Evolutionary conservation across 2,797 vertebrate genomes (phyloP), one percentile per base, ranked within the genome.

Genomic region (Crax fasciolata): DNA sequence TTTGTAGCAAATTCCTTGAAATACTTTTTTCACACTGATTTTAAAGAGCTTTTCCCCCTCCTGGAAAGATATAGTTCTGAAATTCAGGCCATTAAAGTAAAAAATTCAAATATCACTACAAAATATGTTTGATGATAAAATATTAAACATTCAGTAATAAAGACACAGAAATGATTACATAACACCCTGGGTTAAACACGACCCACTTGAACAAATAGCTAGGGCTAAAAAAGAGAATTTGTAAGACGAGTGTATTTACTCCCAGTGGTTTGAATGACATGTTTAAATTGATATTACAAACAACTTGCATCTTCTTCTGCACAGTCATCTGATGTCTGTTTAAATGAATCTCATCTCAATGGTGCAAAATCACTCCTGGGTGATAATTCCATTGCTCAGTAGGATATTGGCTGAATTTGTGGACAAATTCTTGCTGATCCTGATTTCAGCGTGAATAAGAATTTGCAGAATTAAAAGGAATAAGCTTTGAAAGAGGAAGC

Each of bases 121-220:
- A 96, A 98, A 96, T 96, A 95, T 38, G 24, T 97, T 97, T 96
- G 93, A 96, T 96, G 80, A 96, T 96, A 96, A 98, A 97, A 97
- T 92, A 93, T 95, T 93, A 93, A 97, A 46, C 35, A 84, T 95
- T 96, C 81, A 63, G 80, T 95, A 97, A 97, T 96, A 97, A 97
- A 97, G 93, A 65, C 93, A 94, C 49, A 96, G 38, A 84, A 95
- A 89, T 73, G 3, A 91, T 98, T 97, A 97, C 91, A 92, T 97
- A 97, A 97, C 89, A 93, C 93, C 11, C 46, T 95, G 90, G 78
- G 89, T 96, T 97, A 97, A 98, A 97, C 89, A 95, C 23, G 88
- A 96, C 65, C 86, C 84, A 95, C 90, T 94, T 96, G 91, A 96
- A 89, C 76, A 97, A 97, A 94, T 93, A 97, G 10, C 75, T 81